Evolutionary conservation across 2,797 vertebrate species (phyloP).

Genomic region (Chrysocyon brachyurus): DNA sequence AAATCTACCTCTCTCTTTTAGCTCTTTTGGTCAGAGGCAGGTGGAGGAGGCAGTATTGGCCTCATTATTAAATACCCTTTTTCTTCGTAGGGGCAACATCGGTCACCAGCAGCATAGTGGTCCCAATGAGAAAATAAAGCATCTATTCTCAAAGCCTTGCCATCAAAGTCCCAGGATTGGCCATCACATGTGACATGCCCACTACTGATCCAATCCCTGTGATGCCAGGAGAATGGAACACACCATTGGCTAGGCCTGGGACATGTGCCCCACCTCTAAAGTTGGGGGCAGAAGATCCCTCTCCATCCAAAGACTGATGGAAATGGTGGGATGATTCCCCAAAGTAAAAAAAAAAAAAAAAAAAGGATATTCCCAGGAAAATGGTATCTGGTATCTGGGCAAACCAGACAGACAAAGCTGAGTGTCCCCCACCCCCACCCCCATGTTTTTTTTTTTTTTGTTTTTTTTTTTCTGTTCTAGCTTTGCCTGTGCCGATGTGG

Average conservation of each 20-base stretch:
- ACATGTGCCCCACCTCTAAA: neutral
- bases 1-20: neutral
- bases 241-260: neutral
- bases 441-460: neutral
- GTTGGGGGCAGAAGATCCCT: fast-evolving
- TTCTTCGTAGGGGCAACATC: neutral
- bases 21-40: neutral
- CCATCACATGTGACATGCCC: neutral
- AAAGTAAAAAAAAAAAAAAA: neutral
- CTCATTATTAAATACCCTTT: neutral
- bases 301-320: neutral
- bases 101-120: neutral
- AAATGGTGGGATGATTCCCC: neutral
- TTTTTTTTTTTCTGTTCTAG: neutral
- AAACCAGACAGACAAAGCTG: neutral
- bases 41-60: neutral
- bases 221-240: neutral
- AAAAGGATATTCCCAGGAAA: neutral
- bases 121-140: neutral
- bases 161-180: neutral
- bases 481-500: neutral
- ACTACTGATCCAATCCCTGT: neutral
- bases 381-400: neutral
- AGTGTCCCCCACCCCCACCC: fast-evolving
- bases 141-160: neutral